phyloP scores from a whole-genome alignment of 2,888 invertebrate genomes.

The Diadegma fenestrale region DNA sequence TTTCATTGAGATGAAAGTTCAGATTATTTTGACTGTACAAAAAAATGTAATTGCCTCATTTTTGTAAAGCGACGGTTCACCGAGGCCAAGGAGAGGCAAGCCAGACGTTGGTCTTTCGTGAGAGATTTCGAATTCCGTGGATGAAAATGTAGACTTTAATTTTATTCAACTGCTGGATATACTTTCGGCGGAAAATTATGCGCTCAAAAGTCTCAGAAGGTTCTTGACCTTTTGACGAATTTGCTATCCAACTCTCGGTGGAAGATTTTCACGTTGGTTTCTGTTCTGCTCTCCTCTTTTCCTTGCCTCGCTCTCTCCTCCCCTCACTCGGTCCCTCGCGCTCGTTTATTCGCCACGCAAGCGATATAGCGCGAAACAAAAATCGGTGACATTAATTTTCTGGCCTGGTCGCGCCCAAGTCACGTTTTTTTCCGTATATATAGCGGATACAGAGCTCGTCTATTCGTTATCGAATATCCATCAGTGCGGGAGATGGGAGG shows the following conservation, averaged over 20 bases:
- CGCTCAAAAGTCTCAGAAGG: background rate
- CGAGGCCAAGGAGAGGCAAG: background rate
- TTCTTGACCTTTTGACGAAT: background rate
- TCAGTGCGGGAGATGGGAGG: constrained; percentile 47
- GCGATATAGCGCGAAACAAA: constrained; percentile 57
- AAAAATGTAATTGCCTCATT: no score
- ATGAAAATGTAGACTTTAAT: background rate
- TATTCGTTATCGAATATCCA: constrained; percentile 69
- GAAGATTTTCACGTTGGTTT: background rate
- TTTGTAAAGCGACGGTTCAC: no score
- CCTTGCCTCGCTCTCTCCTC: background rate
- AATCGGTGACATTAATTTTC: constrained; percentile 67
- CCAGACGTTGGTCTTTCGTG: background rate
- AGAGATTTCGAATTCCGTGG: background rate
- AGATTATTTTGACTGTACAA: no score
- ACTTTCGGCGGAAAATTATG: background rate
- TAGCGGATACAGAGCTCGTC: constrained; percentile 35
- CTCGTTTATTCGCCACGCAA: constrained; percentile 36
- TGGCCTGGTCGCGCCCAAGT: constrained; percentile 36
- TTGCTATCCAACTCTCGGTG: background rate
- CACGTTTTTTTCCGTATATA: constrained; percentile 20
- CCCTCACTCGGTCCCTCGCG: constrained; percentile 8
- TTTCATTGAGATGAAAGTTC: background rate
- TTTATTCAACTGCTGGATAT: background rate
- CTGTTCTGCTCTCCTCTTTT: background rate